Conservation (phyloP, 2,888 invertebrate genomes). For the Shargacucullia verbasci region DNA sequence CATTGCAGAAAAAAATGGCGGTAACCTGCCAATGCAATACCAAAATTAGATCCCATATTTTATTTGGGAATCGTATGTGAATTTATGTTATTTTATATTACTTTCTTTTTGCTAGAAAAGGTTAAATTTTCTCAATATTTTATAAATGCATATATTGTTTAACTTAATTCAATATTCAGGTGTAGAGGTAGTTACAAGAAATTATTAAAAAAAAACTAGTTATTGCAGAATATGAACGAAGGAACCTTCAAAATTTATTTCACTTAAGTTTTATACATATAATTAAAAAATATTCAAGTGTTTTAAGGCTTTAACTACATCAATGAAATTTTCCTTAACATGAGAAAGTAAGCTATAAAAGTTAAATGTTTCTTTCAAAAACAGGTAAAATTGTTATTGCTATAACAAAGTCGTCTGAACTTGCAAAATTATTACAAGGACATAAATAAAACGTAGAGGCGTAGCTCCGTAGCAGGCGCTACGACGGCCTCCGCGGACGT, state of each 20-base stretch:
- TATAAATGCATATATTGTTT: too few relatives aligned
- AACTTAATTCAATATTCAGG: background rate
- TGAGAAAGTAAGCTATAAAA: slow-evolving; percentile 44
- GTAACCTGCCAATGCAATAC: slow-evolving; percentile 11
- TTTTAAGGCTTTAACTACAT: slow-evolving; percentile 26
- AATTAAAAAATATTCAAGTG: slow-evolving; percentile 9
- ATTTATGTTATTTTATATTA: too few relatives aligned
- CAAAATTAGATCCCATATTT: slow-evolving; percentile 25
- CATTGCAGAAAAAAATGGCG: slow-evolving; percentile 11
- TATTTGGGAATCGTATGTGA: slow-evolving; percentile 3
- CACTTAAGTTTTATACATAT: background rate
- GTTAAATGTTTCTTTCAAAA: slow-evolving; percentile 43
- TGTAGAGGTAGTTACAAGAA: background rate
- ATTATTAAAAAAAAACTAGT: background rate
- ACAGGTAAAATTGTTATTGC: slow-evolving; percentile 48
- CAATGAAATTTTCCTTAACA: slow-evolving; percentile 44
- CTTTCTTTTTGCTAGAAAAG: too few relatives aligned
- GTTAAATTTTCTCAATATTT: too few relatives aligned
- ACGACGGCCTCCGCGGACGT: slow-evolving; percentile 58
- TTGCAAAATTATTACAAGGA: slow-evolving; percentile 75
- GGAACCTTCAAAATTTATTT: too few relatives aligned
- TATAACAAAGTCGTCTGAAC: slow-evolving; percentile 66
- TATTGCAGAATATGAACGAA: too few relatives aligned
- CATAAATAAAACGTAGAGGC: slow-evolving; percentile 80
- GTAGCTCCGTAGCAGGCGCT: slow-evolving; percentile 69